Evolutionary conservation across 2,888 invertebrate species (phyloP).

Genomic region (Cylindroiulus punctatus): DNA sequence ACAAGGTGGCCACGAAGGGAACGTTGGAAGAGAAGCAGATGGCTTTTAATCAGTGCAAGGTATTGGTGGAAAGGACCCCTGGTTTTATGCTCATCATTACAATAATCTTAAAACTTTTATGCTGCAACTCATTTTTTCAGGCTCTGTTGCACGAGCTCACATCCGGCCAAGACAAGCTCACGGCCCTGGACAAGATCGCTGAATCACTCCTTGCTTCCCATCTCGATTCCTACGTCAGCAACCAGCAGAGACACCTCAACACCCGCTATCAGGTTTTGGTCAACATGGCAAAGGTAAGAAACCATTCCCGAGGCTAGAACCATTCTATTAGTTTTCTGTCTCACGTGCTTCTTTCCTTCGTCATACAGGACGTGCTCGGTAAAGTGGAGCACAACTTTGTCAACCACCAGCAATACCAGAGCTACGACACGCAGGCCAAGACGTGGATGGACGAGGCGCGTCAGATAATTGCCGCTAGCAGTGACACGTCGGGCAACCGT

Average conservation of each 20-base stretch:
- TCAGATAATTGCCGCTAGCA: constrained; percentile 81
- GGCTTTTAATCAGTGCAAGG: constrained; percentile 70
- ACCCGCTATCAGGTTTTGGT: constrained; percentile 78
- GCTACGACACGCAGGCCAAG: constrained; percentile 78
- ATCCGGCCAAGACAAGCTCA: constrained; percentile 83
- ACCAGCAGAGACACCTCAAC: constrained; percentile 85
- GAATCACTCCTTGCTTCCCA: constrained; percentile 82
- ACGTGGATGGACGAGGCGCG: constrained; percentile 89
- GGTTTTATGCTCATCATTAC: neutral
- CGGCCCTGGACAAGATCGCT: constrained; percentile 80
- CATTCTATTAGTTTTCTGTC: no score
- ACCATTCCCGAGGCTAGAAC: no score
- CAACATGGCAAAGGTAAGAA: constrained; percentile 61
- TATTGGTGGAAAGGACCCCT: neutral
- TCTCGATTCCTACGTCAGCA: constrained; percentile 85
- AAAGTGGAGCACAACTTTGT: constrained; percentile 89
- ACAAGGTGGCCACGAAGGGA: constrained; percentile 83
- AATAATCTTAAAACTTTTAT: neutral
- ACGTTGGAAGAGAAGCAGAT: constrained; percentile 80
- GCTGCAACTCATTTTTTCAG: neutral
- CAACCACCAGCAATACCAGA: constrained; percentile 83
- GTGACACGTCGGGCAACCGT: constrained; percentile 82
- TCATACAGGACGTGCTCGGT: constrained; percentile 87
- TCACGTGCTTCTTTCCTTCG: neutral
- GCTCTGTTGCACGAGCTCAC: constrained; percentile 54